Conservation (phyloP, 2,797 vertebrate genomes). For the Geotrypetes seraphini region DNA sequence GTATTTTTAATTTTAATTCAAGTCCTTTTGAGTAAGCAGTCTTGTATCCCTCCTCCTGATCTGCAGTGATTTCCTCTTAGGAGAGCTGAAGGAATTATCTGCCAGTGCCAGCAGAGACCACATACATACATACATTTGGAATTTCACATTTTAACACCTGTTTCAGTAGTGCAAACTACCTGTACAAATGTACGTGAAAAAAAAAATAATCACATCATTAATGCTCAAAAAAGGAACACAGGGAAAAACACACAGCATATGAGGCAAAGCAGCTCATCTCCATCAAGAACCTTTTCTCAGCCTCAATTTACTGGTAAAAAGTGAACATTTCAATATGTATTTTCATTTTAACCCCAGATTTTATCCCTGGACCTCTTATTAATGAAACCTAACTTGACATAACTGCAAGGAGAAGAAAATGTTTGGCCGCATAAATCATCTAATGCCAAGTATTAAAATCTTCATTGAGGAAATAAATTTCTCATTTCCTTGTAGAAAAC, state of each 20-base stretch:
- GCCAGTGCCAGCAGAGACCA: slow-evolving; percentile 20
- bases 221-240: slow-evolving; percentile 34
- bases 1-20: too few species aligned
- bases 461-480: slow-evolving; percentile 40
- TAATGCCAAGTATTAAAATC: slow-evolving; percentile 55
- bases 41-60: slow-evolving; percentile 25
- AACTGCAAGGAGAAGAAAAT: slow-evolving; percentile 32
- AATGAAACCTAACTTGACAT: slow-evolving; percentile 44
- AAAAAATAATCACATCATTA: slow-evolving; percentile 15
- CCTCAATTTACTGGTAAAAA: slow-evolving; percentile 37
- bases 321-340: slow-evolving; percentile 4
- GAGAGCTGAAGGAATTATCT: slow-evolving; percentile 28
- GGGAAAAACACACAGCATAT: slow-evolving; percentile 28
- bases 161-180: slow-evolving; percentile 35
- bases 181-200: slow-evolving; percentile 20
- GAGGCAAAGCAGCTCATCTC: too few species aligned
- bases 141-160: slow-evolving; percentile 42
- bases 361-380: slow-evolving; percentile 40
- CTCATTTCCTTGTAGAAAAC: slow-evolving; percentile 54
- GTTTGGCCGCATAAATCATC: slow-evolving; percentile 51
- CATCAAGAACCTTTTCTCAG: too few species aligned
- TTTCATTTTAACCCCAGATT: slow-evolving; percentile 21
- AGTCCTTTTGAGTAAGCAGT: slow-evolving; percentile 25
- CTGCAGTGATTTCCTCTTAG: slow-evolving; percentile 30
- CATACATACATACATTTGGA: slow-evolving; percentile 33